Conservation (phyloP, 2,797 vertebrate genomes). For the Lagocephalus sceleratus region DNA sequence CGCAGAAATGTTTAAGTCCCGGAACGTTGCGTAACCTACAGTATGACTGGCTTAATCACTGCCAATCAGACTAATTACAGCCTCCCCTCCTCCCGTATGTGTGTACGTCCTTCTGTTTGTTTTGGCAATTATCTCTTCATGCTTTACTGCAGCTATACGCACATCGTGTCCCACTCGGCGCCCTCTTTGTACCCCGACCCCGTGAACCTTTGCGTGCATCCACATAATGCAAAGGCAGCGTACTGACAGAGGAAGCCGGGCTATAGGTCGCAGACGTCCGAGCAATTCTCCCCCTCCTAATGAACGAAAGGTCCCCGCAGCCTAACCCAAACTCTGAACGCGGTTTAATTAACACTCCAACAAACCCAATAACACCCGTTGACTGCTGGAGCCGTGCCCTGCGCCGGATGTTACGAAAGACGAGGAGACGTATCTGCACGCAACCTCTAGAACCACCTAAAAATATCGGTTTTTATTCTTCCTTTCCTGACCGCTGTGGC, state of each 20-base stretch:
- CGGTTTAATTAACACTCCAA: conserved; percentile 33
- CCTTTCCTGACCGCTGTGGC: too few species aligned
- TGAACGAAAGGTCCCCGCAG: background rate
- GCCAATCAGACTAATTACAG: background rate
- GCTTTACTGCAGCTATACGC: conserved; percentile 9
- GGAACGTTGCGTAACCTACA: too few species aligned
- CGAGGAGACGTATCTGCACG: background rate
- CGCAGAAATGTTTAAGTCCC: too few species aligned
- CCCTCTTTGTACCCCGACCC: conserved; percentile 14
- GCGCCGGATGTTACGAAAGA: conserved; percentile 13
- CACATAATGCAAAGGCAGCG: conserved; percentile 25
- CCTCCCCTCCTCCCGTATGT: background rate
- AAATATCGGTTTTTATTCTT: too few species aligned
- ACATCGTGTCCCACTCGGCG: conserved; percentile 35
- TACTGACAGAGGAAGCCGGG: conserved; percentile 14
- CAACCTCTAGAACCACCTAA: background rate
- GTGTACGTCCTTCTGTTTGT: conserved; percentile 10
- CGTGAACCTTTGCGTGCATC: conserved; percentile 25
- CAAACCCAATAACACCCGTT: conserved; percentile 16
- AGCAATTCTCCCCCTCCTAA: too few species aligned
- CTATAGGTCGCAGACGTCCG: background rate
- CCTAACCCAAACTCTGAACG: conserved; percentile 22
- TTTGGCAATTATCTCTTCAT: conserved; percentile 34
- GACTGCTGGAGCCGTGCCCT: background rate
- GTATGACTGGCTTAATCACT: too few species aligned